Evolutionary conservation across 2,888 invertebrate genomes (phyloP).

Genomic region (Pyrrhia umbra): DNA sequence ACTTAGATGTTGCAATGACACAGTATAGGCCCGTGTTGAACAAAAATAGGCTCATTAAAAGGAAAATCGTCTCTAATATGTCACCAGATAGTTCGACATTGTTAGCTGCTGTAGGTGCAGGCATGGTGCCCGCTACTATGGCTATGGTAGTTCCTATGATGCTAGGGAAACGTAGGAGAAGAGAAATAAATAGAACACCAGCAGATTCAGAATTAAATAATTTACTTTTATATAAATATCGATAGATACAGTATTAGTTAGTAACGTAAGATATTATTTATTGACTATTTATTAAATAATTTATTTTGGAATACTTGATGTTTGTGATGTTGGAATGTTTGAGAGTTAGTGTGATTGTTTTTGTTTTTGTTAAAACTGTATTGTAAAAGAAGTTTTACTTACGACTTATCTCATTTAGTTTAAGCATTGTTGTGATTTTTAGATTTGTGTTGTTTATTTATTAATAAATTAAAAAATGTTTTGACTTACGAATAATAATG

Average conservation of each 20-base stretch:
- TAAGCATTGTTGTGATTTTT: slow-evolving; percentile 54
- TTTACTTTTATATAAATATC: slow-evolving; percentile 69
- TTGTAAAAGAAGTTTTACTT: slow-evolving; percentile 26
- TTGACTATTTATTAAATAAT: slow-evolving; percentile 59
- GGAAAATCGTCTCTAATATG: slow-evolving; percentile 77
- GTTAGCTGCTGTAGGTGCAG: slow-evolving; percentile 93
- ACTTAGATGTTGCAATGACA: slow-evolving; percentile 75
- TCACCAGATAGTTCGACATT: slow-evolving; percentile 91
- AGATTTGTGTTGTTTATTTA: slow-evolving; percentile 40
- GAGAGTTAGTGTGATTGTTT: slow-evolving; percentile 22
- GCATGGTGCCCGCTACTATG: slow-evolving; percentile 95
- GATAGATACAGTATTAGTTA: slow-evolving; percentile 40
- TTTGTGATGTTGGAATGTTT: slow-evolving; percentile 45
- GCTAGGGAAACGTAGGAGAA: slow-evolving; percentile 88
- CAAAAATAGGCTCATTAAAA: slow-evolving; percentile 76
- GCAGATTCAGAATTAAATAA: slow-evolving; percentile 69
- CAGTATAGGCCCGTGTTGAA: slow-evolving; percentile 75
- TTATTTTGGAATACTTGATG: slow-evolving; percentile 30
- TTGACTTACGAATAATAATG: slow-evolving; percentile 11
- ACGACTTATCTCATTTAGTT: slow-evolving; percentile 25
- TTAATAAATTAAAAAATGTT: slow-evolving; percentile 34
- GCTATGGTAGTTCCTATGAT: slow-evolving; percentile 95
- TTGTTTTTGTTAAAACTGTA: slow-evolving; percentile 27
- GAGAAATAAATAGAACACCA: slow-evolving; percentile 67
- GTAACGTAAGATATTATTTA: slow-evolving; percentile 50